Conservation (phyloP, 2,888 invertebrate species). For the Pollenia griseotomentosa region DNA sequence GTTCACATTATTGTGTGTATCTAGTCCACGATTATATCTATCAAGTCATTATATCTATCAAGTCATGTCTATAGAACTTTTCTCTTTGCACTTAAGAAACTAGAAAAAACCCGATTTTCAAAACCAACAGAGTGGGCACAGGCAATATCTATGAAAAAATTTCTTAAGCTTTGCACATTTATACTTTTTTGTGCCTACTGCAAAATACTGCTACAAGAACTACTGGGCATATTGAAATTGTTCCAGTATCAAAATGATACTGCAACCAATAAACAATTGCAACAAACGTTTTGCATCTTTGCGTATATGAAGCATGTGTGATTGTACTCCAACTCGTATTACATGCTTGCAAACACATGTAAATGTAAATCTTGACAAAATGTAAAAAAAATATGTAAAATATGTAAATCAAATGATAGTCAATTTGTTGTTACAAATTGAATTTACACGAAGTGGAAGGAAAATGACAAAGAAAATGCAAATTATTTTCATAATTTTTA, state of each 20-base stretch:
- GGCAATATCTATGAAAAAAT: no score
- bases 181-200: no score
- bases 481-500: conserved; percentile 33
- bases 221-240: conserved; percentile 1
- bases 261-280: conserved; percentile 32
- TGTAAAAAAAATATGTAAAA: conserved; percentile 26
- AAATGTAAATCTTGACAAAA: conserved; percentile 51
- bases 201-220: neutral
- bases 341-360: conserved; percentile 55
- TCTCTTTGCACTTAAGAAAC: no score
- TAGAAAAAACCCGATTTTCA: no score
- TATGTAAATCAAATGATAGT: conserved; percentile 59
- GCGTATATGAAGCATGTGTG: neutral
- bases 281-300: conserved; percentile 37
- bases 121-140: no score
- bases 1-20: no score
- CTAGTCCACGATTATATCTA: no score
- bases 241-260: neutral
- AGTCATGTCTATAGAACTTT: no score
- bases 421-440: conserved; percentile 54
- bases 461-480: conserved; percentile 33
- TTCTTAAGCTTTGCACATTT: no score
- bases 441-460: conserved; percentile 20
- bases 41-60: no score
- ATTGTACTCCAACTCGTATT: neutral